A percentile compares a stretch with the other conserved stretches of the same genome.
phyloP scores from a whole-genome alignment of 1,140 invertebrate species.

The Anagrus nilaparvatae region DNA sequence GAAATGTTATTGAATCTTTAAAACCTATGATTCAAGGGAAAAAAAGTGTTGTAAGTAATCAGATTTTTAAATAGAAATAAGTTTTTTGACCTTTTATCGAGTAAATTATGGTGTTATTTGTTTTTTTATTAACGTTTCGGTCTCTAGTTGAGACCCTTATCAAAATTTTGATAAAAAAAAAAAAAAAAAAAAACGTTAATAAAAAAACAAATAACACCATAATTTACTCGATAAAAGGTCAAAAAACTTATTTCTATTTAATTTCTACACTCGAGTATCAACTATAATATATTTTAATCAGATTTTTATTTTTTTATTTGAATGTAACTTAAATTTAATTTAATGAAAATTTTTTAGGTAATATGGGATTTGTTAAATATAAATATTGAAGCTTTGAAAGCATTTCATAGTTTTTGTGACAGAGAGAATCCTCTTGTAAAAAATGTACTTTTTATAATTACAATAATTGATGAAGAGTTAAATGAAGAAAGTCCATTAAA shows the following conservation, averaged over 20 bases:
- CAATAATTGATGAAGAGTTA: slow-evolving; percentile 23
- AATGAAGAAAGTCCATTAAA: slow-evolving; percentile 8
- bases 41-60: slow-evolving; percentile 28
- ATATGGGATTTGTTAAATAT: slow-evolving; percentile 26
- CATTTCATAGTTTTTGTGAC: slow-evolving; percentile 34
- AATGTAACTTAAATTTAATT: not conserved
- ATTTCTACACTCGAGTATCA: slow-evolving; percentile 3
- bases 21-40: slow-evolving; percentile 12
- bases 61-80: too few relatives aligned
- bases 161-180: too few relatives aligned
- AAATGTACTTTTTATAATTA: slow-evolving; percentile 28
- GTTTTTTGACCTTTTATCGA: too few relatives aligned
- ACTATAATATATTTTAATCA: slow-evolving; percentile 5
- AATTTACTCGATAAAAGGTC: too few relatives aligned
- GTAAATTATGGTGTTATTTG: too few relatives aligned
- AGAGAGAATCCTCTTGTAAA: slow-evolving; percentile 25
- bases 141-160: too few relatives aligned
- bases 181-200: not conserved
- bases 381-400: slow-evolving; percentile 23
- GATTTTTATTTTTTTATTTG: slow-evolving; percentile 1
- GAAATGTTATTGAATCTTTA: slow-evolving; percentile 21
- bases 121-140: too few relatives aligned
- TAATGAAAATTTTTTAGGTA: slow-evolving; percentile 24
- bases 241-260: not conserved
- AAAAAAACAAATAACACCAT: too few relatives aligned